A percentile compares a stretch with the other conserved stretches of the same genome.
phyloP scores from a whole-genome alignment of 2,797 vertebrate genomes.

The Catostomus latipinnis region DNA sequence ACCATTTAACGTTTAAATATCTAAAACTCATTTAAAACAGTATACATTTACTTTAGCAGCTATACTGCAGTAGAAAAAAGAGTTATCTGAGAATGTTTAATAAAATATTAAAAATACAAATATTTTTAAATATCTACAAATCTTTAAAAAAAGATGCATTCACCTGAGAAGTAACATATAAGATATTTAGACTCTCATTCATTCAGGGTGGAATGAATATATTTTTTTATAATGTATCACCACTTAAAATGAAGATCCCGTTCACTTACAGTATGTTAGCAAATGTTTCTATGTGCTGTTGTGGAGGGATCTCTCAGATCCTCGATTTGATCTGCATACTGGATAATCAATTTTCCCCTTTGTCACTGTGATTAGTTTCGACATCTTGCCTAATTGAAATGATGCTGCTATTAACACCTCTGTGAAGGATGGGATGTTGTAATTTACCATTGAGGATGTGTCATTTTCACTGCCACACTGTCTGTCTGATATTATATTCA shows the following conservation, averaged over 20 bases:
- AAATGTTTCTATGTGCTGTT: background rate
- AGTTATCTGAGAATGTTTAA: no score
- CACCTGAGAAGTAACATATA: no score
- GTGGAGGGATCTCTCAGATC: background rate
- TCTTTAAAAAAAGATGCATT: no score
- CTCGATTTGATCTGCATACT: background rate
- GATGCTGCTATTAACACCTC: conserved; percentile 36
- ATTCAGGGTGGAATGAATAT: no score
- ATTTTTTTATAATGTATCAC: no score
- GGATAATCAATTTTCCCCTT: conserved; percentile 28
- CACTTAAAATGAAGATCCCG: conserved; percentile 4
- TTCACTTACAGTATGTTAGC: background rate
- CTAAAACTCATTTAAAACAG: no score
- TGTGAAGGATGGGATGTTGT: conserved; percentile 33
- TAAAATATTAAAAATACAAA: no score
- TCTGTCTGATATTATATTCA: conserved; percentile 23
- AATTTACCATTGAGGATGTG: background rate
- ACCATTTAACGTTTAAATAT: no score
- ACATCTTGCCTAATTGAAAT: conserved; percentile 51
- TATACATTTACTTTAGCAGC: no score
- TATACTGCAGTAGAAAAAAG: no score
- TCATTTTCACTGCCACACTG: conserved; percentile 13
- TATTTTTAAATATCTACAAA: no score
- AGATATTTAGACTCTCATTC: no score
- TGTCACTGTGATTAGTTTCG: conserved; percentile 37